phyloP scores from a whole-genome alignment of 1,140 invertebrate genomes.

The Drosophila mayri region DNA sequence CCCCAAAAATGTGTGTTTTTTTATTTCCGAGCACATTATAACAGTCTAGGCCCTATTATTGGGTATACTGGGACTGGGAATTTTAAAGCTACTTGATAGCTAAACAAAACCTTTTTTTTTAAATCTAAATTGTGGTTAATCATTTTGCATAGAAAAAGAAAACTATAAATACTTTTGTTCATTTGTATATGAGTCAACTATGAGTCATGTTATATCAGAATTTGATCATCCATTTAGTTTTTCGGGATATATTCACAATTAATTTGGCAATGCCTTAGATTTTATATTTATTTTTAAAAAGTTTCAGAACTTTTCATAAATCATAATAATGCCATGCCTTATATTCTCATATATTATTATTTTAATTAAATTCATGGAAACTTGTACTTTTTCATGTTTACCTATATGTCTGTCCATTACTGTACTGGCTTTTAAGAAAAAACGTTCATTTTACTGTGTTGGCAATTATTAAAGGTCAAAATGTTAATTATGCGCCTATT shows the following conservation, averaged over 20 bases:
- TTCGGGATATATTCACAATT: neutral
- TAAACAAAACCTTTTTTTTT: no score
- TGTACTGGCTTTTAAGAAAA: neutral
- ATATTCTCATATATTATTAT: no score
- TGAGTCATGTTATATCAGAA: neutral
- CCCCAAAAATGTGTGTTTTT: slow-evolving; percentile 12
- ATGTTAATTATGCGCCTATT: slow-evolving; percentile 66
- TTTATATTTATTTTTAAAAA: neutral
- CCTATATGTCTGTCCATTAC: slow-evolving; percentile 5
- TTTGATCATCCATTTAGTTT: neutral
- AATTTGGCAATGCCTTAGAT: neutral
- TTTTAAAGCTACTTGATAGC: no score
- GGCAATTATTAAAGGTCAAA: slow-evolving; percentile 69
- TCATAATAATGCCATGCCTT: no score
- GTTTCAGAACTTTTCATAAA: no score
- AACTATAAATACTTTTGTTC: neutral
- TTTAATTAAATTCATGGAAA: neutral
- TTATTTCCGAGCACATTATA: neutral
- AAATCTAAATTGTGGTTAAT: neutral
- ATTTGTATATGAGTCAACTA: neutral
- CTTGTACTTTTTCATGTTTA: no score
- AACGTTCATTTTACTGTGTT: slow-evolving; percentile 31
- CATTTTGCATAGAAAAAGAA: neutral
- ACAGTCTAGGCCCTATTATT: neutral
- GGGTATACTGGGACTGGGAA: neutral